These are phyloP conservation scores for Bergia puertoricense DNA, from an alignment of 92 coral and sea anemone genomes.

Conservation along the genomic window DNA sequence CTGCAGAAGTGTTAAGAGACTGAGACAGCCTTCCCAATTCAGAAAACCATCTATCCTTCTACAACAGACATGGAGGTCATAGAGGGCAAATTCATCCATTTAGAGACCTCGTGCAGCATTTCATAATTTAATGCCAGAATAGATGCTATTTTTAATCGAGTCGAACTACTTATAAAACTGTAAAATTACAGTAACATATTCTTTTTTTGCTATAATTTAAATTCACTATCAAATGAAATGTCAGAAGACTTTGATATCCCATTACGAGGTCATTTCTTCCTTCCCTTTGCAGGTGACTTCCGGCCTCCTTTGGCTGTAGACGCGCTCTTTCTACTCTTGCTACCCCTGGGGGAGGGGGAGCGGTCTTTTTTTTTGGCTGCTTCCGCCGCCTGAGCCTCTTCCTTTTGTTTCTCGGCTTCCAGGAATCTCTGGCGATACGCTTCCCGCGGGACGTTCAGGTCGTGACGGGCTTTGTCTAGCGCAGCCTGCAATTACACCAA, in stretches of 20 bases:
- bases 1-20: too few relatives aligned
- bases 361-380: slow-evolving; percentile 79
- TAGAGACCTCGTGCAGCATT: neutral
- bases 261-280: slow-evolving; percentile 65
- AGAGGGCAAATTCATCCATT: neutral
- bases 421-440: slow-evolving; percentile 94
- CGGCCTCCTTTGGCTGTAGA: slow-evolving; percentile 86
- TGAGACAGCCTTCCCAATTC: neutral
- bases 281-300: slow-evolving; percentile 80
- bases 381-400: slow-evolving; percentile 81
- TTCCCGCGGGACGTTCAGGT: slow-evolving; percentile 84
- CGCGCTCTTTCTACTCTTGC: slow-evolving; percentile 79
- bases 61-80: neutral
- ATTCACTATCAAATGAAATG: neutral
- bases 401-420: slow-evolving; percentile 87
- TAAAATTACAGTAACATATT: neutral
- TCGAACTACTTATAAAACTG: too few relatives aligned
- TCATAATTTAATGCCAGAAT: neutral
- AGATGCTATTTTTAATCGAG: too few relatives aligned
- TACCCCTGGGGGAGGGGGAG: slow-evolving; percentile 87
- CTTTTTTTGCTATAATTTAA: neutral
- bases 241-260: neutral
- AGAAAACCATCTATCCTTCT: neutral
- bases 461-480: slow-evolving; percentile 90
- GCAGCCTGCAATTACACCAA: slow-evolving; percentile 68